Base-by-base conservation (phyloP, 1,140 invertebrate species). In the Drosophila eugracilis region DNA sequence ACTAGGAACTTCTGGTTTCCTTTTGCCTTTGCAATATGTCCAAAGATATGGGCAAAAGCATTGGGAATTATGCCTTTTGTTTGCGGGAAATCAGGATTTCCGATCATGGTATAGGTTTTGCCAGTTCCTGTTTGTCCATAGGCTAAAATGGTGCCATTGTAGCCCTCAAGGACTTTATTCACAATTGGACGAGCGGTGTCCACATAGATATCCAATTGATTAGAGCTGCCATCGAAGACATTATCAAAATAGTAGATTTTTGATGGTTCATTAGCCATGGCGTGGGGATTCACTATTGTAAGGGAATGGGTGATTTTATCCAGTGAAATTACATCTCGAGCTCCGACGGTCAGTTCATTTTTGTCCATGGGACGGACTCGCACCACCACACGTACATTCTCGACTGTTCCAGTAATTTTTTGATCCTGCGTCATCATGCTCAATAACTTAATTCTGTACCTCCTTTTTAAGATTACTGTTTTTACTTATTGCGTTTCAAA, bases 41-140 rank as follows among this genome's bases (percentile, higher is more conserved):
- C 96, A 92, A 99, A 99, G 42, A 99, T 98, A 84, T 99, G 98
- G 22, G 98, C 97, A 92, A 99, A 99, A 5, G 97, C 97, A 78
- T 98, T 96, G 0, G 98, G 98, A 67, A 99, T 99, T 49, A 99
- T 98, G 48, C 98, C 98, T 71, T 96, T 94, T 5, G 96, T 93
- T 83, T 98, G 97, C 0, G 97, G 95, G 6, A 95, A 95, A 19
- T 94, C 94, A 62, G 96, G 94, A 72, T 95, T 93, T 15, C 98
- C 98, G 73, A 97, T 97, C 98, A 99, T 99, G 12, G 98, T 99
- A 86, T 96, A 98, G 0, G 98, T 99, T 92, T 99, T 99, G 0
- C 98, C 98, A 0, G 97, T 98, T n/a, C 97, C 98, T 0, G 98
- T 98, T 92, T 99, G 98, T 0, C 98, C 98, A 92, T 99, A 99